Evolutionary conservation across 2,888 invertebrate species (phyloP), one percentile per base, ranked within the genome.

Genomic region (Sphaeridia pumilis): DNA sequence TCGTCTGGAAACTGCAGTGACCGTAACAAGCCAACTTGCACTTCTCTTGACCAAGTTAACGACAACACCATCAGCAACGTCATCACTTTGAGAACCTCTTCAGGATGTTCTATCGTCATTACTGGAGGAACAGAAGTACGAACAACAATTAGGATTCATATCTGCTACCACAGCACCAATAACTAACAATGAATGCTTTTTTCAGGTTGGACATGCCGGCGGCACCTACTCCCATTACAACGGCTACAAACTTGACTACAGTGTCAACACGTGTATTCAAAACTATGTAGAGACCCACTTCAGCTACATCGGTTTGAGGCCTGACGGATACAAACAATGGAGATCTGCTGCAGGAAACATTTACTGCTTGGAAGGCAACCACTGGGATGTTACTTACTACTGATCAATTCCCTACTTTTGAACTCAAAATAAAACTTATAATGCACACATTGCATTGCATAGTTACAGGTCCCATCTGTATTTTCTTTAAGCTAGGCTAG

Each of bases 41-140:
- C 63, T 14, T 57, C 58, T 22, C 54, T 63, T 10, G 58, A 59
- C 14, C 50, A 54, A 52, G 52, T 58, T 36, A 47, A 54, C 2
- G 51, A 47, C 17, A 59, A 58, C 42, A 57, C 59, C 14, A 56
- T 61, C 46, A 42, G 41, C 27, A 47, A 42, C 25, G 35, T 59
- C 17, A 42, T 53, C 1, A 56, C 56, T 1, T 41, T 63, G 26
- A 59, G 56, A 27, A 34, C 17, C 7, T 55, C 60, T 14, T 63
- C 63, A 20, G 57, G 52, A 21, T 63, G 60, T 42, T 35, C 44
- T 3, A 55, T 63, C 12, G 61, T 54, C 17, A 58, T 61, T 34
- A 61, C 63, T n/a, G 63, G 60, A 31, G 63, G 60, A 48, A 63
- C 63, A 27, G 60, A 63, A 54, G 59, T 58, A 36, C 20, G 49